These are phyloP conservation scores for Lophotis ruficrista DNA, from an alignment of 2,113 vertebrate species.

Conservation along the genomic window DNA sequence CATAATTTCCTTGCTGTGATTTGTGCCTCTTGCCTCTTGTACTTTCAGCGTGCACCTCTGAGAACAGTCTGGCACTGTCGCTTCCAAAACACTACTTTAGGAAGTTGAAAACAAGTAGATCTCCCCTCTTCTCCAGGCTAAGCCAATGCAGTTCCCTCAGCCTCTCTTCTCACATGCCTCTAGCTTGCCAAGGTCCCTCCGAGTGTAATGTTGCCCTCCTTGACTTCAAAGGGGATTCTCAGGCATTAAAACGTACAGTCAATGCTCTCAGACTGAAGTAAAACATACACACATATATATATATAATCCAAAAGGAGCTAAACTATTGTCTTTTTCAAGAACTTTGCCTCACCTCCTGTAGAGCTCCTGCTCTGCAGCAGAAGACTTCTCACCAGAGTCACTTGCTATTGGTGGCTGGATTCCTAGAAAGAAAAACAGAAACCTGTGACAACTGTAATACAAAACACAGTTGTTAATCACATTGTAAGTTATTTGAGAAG, in stretches of 20 bases:
- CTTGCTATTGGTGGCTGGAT: background rate
- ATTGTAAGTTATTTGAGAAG: background rate
- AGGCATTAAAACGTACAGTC: background rate
- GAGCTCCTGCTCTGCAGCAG: constrained; percentile 79
- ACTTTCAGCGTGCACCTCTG: background rate
- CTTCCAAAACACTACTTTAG: background rate
- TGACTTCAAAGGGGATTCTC: background rate
- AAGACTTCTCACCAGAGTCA: constrained; percentile 30
- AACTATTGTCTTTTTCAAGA: background rate
- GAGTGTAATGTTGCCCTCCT: background rate
- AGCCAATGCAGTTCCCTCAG: background rate
- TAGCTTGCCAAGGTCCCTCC: background rate
- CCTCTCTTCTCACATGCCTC: background rate
- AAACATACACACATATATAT: background rate
- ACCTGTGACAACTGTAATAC: background rate
- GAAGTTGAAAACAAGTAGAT: background rate
- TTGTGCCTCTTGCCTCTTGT: background rate
- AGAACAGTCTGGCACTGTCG: background rate
- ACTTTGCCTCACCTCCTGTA: constrained; percentile 80
- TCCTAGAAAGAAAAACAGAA: constrained; percentile 41
- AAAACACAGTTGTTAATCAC: background rate
- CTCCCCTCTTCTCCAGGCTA: background rate
- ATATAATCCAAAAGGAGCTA: background rate
- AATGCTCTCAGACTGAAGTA: background rate
- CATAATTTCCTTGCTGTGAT: background rate